A percentile compares a stretch with the other conserved stretches of the same genome.
Conservation (phyloP, 1,140 invertebrate genomes). For the Anastatus disparis region DNA sequence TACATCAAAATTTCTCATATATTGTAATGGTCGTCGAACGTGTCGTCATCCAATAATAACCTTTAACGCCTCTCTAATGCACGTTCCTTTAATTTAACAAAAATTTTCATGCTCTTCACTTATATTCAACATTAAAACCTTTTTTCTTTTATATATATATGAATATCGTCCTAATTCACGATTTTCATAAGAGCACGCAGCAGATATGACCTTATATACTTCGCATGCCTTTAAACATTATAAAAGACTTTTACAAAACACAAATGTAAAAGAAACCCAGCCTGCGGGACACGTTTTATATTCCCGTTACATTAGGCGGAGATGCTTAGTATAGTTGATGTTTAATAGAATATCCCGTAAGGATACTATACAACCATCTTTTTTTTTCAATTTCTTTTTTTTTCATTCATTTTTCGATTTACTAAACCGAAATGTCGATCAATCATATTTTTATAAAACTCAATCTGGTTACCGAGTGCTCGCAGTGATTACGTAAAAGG, state of each 20-base stretch:
- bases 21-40: conserved; percentile 10
- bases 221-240: not conserved
- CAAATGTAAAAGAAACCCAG: not conserved
- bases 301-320: conserved; percentile 38
- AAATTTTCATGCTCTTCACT: too few species aligned
- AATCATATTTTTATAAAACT: conserved; percentile 20
- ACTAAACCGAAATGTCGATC: conserved; percentile 31
- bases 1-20: not conserved
- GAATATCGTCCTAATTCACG: conserved; percentile 1
- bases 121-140: too few species aligned
- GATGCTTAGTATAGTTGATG: conserved; percentile 9
- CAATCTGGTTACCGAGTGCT: too few species aligned
- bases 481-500: too few species aligned
- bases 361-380: too few species aligned
- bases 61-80: too few species aligned
- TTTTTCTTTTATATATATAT: too few species aligned
- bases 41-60: conserved; percentile 7
- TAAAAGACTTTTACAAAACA: not conserved
- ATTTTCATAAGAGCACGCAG: not conserved
- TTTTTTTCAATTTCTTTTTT: too few species aligned
- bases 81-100: too few species aligned
- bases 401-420: conserved; percentile 18
- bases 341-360: conserved; percentile 33
- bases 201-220: conserved; percentile 11
- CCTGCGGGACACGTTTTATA: conserved; percentile 34